Evolutionary conservation across 2,888 invertebrate genomes (phyloP).

Genomic region (Drosophila subquinaria): DNA sequence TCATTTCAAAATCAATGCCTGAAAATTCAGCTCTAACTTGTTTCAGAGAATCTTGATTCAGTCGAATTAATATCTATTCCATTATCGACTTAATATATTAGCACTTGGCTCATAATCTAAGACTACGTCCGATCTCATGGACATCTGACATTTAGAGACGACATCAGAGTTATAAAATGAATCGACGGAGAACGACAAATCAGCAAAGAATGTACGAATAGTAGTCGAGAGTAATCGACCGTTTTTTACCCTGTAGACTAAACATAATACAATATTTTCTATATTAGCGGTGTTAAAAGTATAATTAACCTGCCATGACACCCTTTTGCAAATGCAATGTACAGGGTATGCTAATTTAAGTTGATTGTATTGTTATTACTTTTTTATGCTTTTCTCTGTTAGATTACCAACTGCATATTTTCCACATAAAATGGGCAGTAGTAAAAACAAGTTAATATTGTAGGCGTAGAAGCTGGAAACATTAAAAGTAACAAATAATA

Average conservation of each 20-base stretch:
- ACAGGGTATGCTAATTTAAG: neutral
- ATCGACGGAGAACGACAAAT: neutral
- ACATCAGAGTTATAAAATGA: conserved; percentile 16
- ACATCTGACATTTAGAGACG: conserved; percentile 54
- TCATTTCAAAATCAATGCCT: conserved; percentile 6
- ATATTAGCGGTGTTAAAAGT: neutral
- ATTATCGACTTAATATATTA: conserved; percentile 27
- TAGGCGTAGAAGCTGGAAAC: neutral
- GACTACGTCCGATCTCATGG: conserved; percentile 35
- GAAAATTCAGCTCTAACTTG: conserved; percentile 13
- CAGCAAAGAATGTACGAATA: neutral
- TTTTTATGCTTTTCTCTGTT: neutral
- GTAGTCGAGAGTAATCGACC: neutral
- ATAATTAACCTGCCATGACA: no score
- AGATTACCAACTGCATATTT: no score
- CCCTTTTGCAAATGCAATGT: no score
- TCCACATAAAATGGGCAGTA: no score
- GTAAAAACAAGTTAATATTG: no score
- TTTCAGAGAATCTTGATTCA: conserved; percentile 11
- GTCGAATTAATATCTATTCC: neutral
- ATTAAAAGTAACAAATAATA: neutral
- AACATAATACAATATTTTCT: neutral
- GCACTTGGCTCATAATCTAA: conserved; percentile 21
- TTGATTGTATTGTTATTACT: neutral
- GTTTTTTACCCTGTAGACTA: conserved; percentile 4